phyloP scores from a whole-genome alignment of 2,888 invertebrate genomes.

The Hydrotaea cyrtoneurina region DNA sequence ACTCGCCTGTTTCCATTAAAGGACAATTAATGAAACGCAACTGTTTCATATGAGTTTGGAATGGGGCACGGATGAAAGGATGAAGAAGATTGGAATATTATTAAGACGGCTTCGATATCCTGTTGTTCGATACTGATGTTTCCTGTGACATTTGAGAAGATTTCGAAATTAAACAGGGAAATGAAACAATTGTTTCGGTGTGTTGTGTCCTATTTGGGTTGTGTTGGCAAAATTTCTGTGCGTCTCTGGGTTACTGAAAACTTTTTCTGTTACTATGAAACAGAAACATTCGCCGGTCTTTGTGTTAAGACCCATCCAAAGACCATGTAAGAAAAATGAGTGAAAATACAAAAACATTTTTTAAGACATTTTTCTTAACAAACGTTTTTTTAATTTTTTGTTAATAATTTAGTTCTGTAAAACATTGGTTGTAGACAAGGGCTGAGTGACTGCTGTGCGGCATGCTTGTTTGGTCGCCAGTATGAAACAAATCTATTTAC shows the following conservation, averaged over 20 bases:
- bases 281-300: not conserved
- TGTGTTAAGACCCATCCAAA: too few species aligned
- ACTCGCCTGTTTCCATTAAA: slow-evolving; percentile 50
- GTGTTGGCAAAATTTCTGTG: not conserved
- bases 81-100: not conserved
- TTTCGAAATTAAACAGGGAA: not conserved
- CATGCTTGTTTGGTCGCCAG: too few species aligned
- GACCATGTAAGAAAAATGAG: too few species aligned
- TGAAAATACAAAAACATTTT: too few species aligned
- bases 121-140: slow-evolving; percentile 40
- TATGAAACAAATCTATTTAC: too few species aligned
- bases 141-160: slow-evolving; percentile 2
- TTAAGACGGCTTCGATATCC: slow-evolving; percentile 42
- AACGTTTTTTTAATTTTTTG: too few species aligned
- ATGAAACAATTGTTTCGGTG: not conserved
- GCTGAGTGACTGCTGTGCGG: too few species aligned
- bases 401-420: too few species aligned
- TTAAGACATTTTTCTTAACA: too few species aligned
- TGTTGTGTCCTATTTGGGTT: not conserved
- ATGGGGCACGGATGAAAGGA: not conserved
- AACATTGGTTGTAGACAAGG: too few species aligned
- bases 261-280: not conserved
- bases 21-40: slow-evolving; percentile 54
- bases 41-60: not conserved
- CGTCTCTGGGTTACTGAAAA: not conserved